Evolutionary conservation across 2,797 vertebrate species (phyloP).

Genomic region (Pterois miles): DNA sequence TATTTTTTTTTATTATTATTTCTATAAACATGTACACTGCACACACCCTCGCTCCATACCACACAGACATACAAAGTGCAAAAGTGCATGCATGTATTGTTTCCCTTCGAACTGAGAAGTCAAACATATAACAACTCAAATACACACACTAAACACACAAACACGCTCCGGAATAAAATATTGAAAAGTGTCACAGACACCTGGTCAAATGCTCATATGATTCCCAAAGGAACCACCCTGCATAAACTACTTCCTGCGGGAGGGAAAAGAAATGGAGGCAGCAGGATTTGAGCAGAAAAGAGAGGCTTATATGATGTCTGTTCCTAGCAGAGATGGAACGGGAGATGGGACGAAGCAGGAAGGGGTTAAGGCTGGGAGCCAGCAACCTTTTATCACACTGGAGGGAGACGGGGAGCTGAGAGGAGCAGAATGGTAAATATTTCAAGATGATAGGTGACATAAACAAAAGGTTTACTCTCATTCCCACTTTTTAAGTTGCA

Average conservation of each 20-base stretch:
- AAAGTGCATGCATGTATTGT: constrained; percentile 65
- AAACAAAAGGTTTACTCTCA: constrained; percentile 85
- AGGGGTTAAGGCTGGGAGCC: constrained; percentile 79
- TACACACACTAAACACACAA: constrained; percentile 74
- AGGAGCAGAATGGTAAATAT: constrained; percentile 81
- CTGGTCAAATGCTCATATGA: constrained; percentile 80
- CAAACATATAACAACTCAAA: constrained; percentile 71
- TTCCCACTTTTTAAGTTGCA: constrained; percentile 83
- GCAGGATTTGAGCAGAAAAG: constrained; percentile 62
- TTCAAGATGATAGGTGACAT: constrained; percentile 86
- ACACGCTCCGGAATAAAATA: constrained; percentile 77
- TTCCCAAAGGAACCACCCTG: constrained; percentile 69
- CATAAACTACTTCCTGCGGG: constrained; percentile 75
- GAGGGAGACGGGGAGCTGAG: constrained; percentile 79
- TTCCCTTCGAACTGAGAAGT: constrained; percentile 62
- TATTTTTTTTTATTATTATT: constrained; percentile 17
- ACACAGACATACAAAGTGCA: constrained; percentile 71
- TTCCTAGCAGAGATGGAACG: constrained; percentile 52
- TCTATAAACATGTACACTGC: constrained; percentile 44
- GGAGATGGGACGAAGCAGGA: constrained; percentile 66
- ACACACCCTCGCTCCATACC: constrained; percentile 58
- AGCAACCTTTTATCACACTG: constrained; percentile 83
- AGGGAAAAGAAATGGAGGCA: constrained; percentile 48
- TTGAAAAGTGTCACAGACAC: constrained; percentile 78
- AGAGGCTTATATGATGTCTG: constrained; percentile 65